phyloP scores from a whole-genome alignment of 2,888 invertebrate genomes.

The Oligia fasciuncula region DNA sequence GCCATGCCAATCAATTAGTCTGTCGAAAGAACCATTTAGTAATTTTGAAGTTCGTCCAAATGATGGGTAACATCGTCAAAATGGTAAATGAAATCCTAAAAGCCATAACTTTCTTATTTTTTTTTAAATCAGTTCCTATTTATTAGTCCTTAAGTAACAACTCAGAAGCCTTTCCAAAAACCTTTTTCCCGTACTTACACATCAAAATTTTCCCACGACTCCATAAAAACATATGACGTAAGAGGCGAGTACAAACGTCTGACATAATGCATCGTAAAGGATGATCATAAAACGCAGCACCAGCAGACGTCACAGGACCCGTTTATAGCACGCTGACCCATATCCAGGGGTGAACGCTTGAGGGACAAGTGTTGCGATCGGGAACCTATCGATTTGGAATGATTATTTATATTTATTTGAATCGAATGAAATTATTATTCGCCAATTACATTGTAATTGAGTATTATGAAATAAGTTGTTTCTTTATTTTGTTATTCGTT shows the following conservation, averaged over 20 bases:
- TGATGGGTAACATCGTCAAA: neutral
- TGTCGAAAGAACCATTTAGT: neutral
- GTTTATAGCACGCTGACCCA: constrained; percentile 82
- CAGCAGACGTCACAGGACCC: constrained; percentile 75
- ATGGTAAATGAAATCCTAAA: neutral
- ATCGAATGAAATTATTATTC: neutral
- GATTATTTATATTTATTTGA: constrained; percentile 1
- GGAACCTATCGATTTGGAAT: constrained; percentile 35
- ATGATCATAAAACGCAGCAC: constrained; percentile 63
- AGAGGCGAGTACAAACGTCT: constrained; percentile 17
- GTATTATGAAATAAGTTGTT: neutral
- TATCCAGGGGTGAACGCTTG: constrained; percentile 75
- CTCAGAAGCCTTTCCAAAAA: neutral
- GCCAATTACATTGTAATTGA: neutral
- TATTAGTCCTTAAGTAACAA: no score
- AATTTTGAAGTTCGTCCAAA: neutral
- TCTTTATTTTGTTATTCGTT: neutral
- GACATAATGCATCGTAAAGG: constrained; percentile 54
- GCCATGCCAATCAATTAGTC: neutral
- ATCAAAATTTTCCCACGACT: constrained; percentile 13
- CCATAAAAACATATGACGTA: constrained; percentile 20
- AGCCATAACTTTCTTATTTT: neutral
- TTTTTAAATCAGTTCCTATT: neutral
- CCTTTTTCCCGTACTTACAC: neutral
- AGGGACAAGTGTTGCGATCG: constrained; percentile 59